phyloP scores from a whole-genome alignment of 2,113 vertebrate genomes.

The Aythya baeri region DNA sequence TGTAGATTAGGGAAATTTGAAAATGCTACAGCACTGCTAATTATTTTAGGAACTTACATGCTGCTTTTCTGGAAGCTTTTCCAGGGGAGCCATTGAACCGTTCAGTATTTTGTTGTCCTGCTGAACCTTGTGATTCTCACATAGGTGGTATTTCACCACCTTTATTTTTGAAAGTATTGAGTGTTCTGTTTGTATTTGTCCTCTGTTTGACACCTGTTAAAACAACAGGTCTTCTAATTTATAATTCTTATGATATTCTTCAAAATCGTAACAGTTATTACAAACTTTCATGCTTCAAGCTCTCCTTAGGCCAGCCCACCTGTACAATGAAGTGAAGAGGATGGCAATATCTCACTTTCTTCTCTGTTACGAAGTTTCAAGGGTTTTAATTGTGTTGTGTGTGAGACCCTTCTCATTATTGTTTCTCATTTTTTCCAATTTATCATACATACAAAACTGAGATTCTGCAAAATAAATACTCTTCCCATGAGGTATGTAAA shows the following conservation, averaged over 20 bases:
- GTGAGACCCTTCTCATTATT: background rate
- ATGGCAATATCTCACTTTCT: background rate
- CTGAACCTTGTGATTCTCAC: background rate
- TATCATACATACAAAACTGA: background rate
- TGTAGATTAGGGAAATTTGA: background rate
- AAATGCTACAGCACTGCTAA: background rate
- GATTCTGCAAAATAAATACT: background rate
- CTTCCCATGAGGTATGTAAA: background rate
- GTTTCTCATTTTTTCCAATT: background rate
- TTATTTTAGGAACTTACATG: background rate
- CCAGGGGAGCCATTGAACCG: background rate
- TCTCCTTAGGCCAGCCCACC: background rate
- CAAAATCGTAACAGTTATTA: background rate
- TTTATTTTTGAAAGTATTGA: background rate
- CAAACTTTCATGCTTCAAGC: background rate
- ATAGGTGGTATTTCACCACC: background rate
- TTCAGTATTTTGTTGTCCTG: background rate
- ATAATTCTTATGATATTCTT: background rate
- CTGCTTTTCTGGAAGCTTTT: background rate
- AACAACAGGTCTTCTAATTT: background rate
- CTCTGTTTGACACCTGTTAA: background rate
- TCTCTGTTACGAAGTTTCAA: background rate
- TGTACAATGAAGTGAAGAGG: background rate
- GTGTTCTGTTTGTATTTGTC: background rate
- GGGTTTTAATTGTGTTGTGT: background rate